Evolutionary conservation across 2,113 vertebrate species (phyloP).

Genomic region (Tichodroma muraria): DNA sequence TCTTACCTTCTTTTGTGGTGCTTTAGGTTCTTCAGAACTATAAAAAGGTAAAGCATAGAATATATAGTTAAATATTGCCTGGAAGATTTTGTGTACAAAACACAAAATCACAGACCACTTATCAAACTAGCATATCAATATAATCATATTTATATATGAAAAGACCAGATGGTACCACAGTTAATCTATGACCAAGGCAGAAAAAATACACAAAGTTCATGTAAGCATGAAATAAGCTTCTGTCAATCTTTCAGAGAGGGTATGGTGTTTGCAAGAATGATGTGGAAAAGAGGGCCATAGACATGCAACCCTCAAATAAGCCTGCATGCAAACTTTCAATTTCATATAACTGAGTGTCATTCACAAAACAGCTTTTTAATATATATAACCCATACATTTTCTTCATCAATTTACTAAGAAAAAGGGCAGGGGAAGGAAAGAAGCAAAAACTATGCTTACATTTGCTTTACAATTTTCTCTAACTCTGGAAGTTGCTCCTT

Average conservation of each 20-base stretch:
- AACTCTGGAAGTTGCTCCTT: slow-evolving; percentile 89
- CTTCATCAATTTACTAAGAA: not conserved
- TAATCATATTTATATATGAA: not conserved
- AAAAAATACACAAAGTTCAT: not conserved
- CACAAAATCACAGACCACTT: not conserved
- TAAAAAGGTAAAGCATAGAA: slow-evolving; percentile 42
- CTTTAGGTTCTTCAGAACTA: slow-evolving; percentile 86
- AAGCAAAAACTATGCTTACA: slow-evolving; percentile 74
- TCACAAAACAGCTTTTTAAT: not conserved
- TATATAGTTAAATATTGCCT: not conserved
- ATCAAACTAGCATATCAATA: not conserved
- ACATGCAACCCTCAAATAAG: not conserved
- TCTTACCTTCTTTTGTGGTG: slow-evolving; percentile 86
- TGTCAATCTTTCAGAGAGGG: not conserved
- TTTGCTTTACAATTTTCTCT: slow-evolving; percentile 86
- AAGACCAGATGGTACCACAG: not conserved
- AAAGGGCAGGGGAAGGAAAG: not conserved
- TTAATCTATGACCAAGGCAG: not conserved
- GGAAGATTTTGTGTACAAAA: not conserved
- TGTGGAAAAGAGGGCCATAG: not conserved
- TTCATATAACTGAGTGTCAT: not conserved
- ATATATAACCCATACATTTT: not conserved
- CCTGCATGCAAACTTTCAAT: not conserved
- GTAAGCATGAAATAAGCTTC: not conserved
- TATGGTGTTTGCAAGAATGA: not conserved